Evolutionary conservation across 2,888 invertebrate species (phyloP).

Genomic region (Chaetogeoica ovagalla): DNA sequence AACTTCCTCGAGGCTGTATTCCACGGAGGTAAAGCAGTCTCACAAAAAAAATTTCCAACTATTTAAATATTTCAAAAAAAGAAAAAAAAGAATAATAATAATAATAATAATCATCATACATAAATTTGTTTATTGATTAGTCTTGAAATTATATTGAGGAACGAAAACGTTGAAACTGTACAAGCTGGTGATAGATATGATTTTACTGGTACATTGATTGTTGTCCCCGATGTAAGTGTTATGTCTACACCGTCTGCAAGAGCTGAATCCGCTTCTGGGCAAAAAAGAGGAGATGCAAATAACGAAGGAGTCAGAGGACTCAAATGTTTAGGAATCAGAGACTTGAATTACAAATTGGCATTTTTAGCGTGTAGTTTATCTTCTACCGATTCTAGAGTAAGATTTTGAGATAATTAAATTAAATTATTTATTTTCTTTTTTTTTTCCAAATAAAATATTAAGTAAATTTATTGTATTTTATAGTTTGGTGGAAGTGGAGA

Average conservation of each 20-base stretch:
- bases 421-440: background rate
- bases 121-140: slow-evolving; percentile 58
- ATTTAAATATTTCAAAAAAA: too few species aligned
- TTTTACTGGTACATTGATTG: slow-evolving; percentile 93
- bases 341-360: slow-evolving; percentile 84
- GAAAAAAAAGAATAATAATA: too few species aligned
- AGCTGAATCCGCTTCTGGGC: slow-evolving; percentile 77
- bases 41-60: too few species aligned
- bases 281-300: slow-evolving; percentile 72
- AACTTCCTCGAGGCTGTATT: slow-evolving; percentile 93
- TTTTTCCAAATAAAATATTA: background rate
- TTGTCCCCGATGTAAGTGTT: slow-evolving; percentile 93
- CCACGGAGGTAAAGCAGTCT: slow-evolving; percentile 72
- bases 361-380: slow-evolving; percentile 93
- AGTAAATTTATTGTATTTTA: slow-evolving; percentile 49
- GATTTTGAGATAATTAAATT: slow-evolving; percentile 44
- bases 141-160: slow-evolving; percentile 90
- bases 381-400: slow-evolving; percentile 76
- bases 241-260: slow-evolving; percentile 83
- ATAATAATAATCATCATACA: too few species aligned
- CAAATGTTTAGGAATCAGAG: slow-evolving; percentile 82
- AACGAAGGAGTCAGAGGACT: slow-evolving; percentile 87
- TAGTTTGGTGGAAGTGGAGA: slow-evolving; percentile 80
- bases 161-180: slow-evolving; percentile 94
- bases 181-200: slow-evolving; percentile 86